A percentile compares a stretch with the other conserved stretches of the same genome.
Evolutionary conservation across 37 sponge, comb jelly and placozoan genomes (phyloP).

Genomic region (Eunapius fragilis): DNA sequence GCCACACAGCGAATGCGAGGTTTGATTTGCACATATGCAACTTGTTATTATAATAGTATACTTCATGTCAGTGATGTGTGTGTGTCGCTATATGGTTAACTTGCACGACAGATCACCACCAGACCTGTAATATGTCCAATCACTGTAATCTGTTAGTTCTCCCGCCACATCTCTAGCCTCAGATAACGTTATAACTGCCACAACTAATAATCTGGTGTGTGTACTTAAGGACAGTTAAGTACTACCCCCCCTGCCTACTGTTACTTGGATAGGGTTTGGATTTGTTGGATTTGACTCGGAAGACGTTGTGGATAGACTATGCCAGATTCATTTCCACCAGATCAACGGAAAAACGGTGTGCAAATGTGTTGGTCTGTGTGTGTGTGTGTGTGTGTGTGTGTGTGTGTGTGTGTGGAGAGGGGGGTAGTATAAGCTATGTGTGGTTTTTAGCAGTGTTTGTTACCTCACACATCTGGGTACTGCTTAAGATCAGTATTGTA

Average conservation of each 20-base stretch:
- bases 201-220: neutral
- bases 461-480: too few species aligned
- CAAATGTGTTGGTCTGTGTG: slow-evolving; percentile 2
- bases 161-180: neutral
- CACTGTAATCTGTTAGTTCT: neutral
- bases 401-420: too few species aligned
- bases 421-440: too few species aligned
- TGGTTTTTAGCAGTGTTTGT: neutral
- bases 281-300: slow-evolving; percentile 60
- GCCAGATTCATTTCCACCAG: slow-evolving; percentile 33
- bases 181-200: neutral
- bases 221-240: neutral
- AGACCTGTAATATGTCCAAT: neutral
- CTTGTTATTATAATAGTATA: neutral
- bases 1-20: slow-evolving; percentile 55
- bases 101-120: too few species aligned
- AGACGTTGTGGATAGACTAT: slow-evolving; percentile 24
- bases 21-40: neutral
- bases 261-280: slow-evolving; percentile 60
- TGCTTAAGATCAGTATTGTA: too few species aligned
- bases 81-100: too few species aligned
- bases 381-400: too few species aligned
- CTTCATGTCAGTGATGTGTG: neutral
- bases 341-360: slow-evolving; percentile 54
- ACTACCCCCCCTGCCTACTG: neutral